Conservation (phyloP, 2,113 vertebrate genomes). For the Phaethornis superciliosus region DNA sequence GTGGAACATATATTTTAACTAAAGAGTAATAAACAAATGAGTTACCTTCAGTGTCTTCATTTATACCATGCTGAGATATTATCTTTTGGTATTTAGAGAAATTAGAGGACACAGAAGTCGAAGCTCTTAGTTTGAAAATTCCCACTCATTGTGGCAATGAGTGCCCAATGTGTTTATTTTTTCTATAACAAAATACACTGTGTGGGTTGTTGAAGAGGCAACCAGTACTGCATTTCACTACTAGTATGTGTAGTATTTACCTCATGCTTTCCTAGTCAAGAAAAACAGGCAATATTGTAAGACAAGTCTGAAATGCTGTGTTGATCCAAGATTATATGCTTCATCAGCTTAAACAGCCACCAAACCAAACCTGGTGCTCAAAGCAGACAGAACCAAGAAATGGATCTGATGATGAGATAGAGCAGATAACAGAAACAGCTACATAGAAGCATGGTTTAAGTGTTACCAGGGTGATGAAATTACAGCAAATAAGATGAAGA, state of each 20-base stretch:
- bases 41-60: conserved; percentile 3
- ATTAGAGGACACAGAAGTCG: not conserved
- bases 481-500: not conserved
- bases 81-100: not conserved
- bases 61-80: not conserved
- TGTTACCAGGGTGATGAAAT: not conserved
- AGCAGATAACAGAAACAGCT: not conserved
- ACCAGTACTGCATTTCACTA: not conserved
- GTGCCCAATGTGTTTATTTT: conserved; percentile 8
- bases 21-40: conserved; percentile 3
- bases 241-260: not conserved
- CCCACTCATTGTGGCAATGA: conserved; percentile 16
- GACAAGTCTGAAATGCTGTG: not conserved
- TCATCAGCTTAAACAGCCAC: not conserved
- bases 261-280: not conserved
- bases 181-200: not conserved
- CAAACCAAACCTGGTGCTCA: not conserved
- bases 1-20: not conserved
- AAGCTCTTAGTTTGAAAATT: conserved; percentile 22
- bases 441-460: rapidly evolving
- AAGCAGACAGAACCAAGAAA: not conserved
- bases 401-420: not conserved
- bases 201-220: not conserved
- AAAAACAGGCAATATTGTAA: not conserved
- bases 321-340: not conserved